Evolutionary conservation across 2,888 invertebrate genomes (phyloP), one percentile per base, ranked within the genome.

Genomic region (Microctonus brassicae): DNA sequence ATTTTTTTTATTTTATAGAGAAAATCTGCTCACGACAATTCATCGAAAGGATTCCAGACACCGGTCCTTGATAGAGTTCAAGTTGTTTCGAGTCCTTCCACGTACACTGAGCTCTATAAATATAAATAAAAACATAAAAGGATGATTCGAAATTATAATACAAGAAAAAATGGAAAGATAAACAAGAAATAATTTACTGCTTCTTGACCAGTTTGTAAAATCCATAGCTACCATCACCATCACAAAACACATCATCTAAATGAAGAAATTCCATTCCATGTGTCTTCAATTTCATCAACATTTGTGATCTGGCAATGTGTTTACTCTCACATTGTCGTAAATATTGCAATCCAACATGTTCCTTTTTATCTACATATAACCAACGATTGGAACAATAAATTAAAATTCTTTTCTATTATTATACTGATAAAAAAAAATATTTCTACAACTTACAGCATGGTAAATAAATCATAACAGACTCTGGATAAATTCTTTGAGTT

Each of bases 251-350:
- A 53, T 85, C 83, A 22, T 89, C 89, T 73, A 91, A 88, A 66
- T 90, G 90, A 29, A 90, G 87, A 78, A 90, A 89, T 20, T 79
- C 86, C 2, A 91, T 91, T 20, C 93, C 93, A 82, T 93, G 93
- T 22, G 88, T 87, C 4, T 84, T 84, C 79, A 93, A 89, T 81
- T 91, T 90, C 61, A 88, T 86, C 67, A 88, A 85, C 75, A 93
- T 89, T 69, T 86, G 84, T 5, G 86, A 84, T 79, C 89, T 88
- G 4, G 91, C 92, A 74, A 90, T 89, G 36, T 89, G 88, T 75
- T 90, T 86, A 84, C 93, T 93, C 85, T 94, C 93, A 83, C 93
- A 94, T 83, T 90, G 89, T 77, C 93, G 88, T 69, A 92, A 84
- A 84, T 93, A 94, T 81, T 90, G 89, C 57, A 88, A 88, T 57